phyloP scores from a whole-genome alignment of 1,140 invertebrate genomes.

The Drusus annulatus region DNA sequence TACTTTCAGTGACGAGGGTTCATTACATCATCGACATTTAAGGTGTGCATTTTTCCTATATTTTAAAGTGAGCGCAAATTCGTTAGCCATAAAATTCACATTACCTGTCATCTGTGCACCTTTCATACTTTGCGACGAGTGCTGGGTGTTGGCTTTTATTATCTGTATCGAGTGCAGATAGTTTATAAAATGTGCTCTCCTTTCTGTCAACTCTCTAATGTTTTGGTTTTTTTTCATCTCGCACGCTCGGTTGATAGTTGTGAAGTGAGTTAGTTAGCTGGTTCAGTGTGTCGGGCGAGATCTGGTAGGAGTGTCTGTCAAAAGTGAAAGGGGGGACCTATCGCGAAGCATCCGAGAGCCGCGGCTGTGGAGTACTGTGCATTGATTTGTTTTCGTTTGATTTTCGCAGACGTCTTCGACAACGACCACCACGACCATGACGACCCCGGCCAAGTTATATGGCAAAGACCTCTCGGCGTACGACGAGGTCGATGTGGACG shows the following conservation, averaged over 20 bases:
- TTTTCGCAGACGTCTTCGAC: conserved; percentile 85
- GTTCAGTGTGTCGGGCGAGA: conserved; percentile 40
- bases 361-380: conserved; percentile 10
- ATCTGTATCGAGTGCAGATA: not conserved
- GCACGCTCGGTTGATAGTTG: not conserved
- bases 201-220: conserved; percentile 42
- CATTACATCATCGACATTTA: conserved; percentile 47
- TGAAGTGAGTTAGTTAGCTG: not conserved
- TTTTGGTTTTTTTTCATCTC: not conserved
- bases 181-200: conserved; percentile 39
- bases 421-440: conserved; percentile 89
- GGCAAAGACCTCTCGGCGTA: conserved; percentile 94
- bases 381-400: conserved; percentile 54
- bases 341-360: not conserved
- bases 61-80: not conserved
- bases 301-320: conserved; percentile 37
- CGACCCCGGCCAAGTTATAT: conserved; percentile 90
- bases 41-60: conserved; percentile 32
- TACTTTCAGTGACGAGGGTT: conserved; percentile 1
- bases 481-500: conserved; percentile 97
- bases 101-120: conserved; percentile 4
- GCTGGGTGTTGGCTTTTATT: conserved; percentile 43
- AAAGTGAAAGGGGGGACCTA: conserved; percentile 47
- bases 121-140: not conserved
- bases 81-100: not conserved